Percentiles rank a stretch among this genome's conserved stretches.
These are phyloP conservation scores for Chromobotia macracanthus DNA, from an alignment of 2,797 vertebrate species.

Conservation along the genomic window DNA sequence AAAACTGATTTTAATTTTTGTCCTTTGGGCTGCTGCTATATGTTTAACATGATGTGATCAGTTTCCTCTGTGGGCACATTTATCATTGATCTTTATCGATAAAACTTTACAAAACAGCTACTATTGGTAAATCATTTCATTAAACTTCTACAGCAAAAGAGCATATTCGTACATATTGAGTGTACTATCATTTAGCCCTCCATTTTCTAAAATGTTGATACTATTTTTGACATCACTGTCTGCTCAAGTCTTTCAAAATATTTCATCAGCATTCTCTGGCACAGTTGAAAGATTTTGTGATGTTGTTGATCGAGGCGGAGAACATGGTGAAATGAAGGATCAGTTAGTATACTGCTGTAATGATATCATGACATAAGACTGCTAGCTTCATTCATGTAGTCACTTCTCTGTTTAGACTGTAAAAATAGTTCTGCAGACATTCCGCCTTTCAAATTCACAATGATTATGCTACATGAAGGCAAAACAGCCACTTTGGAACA, in stretches of 20 bases:
- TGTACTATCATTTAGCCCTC: not conserved
- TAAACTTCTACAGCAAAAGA: not conserved
- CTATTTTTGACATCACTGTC: constrained; percentile 10
- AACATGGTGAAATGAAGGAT: constrained; percentile 8
- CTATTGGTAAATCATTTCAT: not conserved
- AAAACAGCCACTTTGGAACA: not conserved
- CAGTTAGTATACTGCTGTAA: constrained; percentile 16
- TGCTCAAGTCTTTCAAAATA: constrained; percentile 32
- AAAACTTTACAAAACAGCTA: not conserved
- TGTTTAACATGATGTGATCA: constrained; percentile 20
- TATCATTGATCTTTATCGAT: not conserved
- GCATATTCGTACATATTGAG: not conserved
- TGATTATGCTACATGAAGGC: not conserved
- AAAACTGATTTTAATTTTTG: too few relatives aligned
- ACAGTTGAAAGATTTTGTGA: constrained; percentile 17
- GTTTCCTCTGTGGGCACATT: constrained; percentile 21
- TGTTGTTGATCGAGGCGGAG: constrained; percentile 2
- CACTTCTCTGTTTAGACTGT: constrained; percentile 16
- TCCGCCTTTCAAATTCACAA: not conserved
- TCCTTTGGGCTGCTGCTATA: not conserved
- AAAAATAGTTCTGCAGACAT: not conserved
- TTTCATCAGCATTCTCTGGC: constrained; percentile 41
- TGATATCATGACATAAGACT: constrained; percentile 31
- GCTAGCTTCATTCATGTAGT: constrained; percentile 19
- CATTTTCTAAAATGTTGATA: constrained; percentile 12